phyloP scores from a whole-genome alignment of 2,888 invertebrate genomes.

The Ormyrus nitidulus region DNA sequence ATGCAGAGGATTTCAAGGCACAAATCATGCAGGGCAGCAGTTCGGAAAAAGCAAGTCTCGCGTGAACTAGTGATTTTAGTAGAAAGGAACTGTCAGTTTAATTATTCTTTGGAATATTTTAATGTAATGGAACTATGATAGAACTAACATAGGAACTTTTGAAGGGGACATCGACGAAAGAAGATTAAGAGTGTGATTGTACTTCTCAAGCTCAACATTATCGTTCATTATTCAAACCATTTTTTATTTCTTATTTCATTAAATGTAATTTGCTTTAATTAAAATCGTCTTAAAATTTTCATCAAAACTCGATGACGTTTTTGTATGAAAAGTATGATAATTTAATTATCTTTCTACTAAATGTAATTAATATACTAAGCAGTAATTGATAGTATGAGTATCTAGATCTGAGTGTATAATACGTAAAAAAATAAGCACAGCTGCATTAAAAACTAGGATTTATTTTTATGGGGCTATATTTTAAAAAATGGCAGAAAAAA shows the following conservation, averaged over 20 bases:
- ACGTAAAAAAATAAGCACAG: too few species aligned
- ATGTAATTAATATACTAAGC: background rate
- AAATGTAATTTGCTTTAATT: too few species aligned
- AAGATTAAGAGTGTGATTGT: constrained; percentile 3
- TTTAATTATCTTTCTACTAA: constrained; percentile 4
- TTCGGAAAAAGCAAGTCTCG: background rate
- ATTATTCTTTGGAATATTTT: background rate
- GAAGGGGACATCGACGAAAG: background rate
- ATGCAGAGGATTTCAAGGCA: constrained; percentile 64
- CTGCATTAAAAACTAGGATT: too few species aligned
- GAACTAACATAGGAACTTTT: background rate
- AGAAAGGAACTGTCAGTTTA: background rate
- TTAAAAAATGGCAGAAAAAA: too few species aligned
- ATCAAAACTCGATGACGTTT: background rate
- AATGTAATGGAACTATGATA: background rate
- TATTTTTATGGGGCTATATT: too few species aligned
- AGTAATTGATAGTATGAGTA: background rate
- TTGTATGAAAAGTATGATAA: constrained; percentile 7
- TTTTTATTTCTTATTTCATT: background rate
- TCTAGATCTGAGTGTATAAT: too few species aligned
- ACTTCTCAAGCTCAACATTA: background rate
- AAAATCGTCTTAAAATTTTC: background rate
- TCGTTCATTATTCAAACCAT: background rate
- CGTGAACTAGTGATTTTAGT: background rate
- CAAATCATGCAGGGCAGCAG: constrained; percentile 60